Evolutionary conservation across 2,113 vertebrate genomes (phyloP).

Genomic region (Apeltes quadracus): DNA sequence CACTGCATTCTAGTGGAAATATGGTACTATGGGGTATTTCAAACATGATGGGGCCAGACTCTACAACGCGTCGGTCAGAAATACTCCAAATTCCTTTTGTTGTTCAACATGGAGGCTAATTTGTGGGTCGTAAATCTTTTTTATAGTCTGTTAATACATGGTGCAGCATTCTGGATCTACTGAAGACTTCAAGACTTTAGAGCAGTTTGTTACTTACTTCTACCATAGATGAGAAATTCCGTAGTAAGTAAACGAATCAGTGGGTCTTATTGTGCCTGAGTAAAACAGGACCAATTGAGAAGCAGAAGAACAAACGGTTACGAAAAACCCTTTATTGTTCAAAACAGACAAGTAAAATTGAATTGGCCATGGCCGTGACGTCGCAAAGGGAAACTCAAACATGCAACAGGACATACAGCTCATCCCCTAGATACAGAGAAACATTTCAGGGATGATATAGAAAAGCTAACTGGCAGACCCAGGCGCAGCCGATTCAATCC

Average conservation of each 20-base stretch:
- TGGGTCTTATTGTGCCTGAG: not conserved
- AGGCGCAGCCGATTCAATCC: constrained; percentile 16
- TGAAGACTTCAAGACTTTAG: too few species aligned
- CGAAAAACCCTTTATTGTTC: constrained; percentile 71
- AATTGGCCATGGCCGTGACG: constrained; percentile 50
- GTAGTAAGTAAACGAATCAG: too few species aligned
- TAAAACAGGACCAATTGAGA: not conserved
- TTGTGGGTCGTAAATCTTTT: not conserved
- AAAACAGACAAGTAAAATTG: constrained; percentile 60
- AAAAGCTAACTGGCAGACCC: constrained; percentile 57
- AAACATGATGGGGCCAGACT: not conserved
- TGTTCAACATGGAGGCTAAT: not conserved
- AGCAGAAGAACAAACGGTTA: constrained; percentile 16
- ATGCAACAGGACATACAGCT: constrained; percentile 71
- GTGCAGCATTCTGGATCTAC: not conserved
- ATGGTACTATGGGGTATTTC: not conserved
- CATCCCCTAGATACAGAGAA: constrained; percentile 53
- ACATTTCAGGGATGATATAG: constrained; percentile 42
- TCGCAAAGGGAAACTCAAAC: constrained; percentile 50
- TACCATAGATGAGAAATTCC: too few species aligned
- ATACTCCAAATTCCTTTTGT: not conserved
- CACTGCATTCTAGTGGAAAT: not conserved
- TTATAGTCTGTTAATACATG: not conserved
- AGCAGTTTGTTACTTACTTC: too few species aligned
- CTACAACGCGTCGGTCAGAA: not conserved